A percentile compares a stretch with the other conserved stretches of the same genome.
Conservation (phyloP, 1,140 invertebrate genomes). For the Mamestra configurata region DNA sequence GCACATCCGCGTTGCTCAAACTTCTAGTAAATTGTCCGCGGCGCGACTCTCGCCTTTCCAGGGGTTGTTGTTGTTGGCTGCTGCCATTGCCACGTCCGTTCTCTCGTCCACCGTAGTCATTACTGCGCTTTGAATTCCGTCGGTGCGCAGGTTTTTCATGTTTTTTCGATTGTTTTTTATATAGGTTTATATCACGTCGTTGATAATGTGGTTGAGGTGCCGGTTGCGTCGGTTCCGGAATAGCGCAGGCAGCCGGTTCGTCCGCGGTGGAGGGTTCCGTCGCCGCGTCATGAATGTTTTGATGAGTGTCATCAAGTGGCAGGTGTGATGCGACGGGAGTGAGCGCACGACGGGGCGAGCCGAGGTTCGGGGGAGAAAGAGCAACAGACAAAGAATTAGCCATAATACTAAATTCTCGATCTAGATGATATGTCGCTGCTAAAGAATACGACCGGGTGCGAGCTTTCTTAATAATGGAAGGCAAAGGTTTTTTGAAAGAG, state of each 20-base stretch:
- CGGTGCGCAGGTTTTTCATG: conserved; percentile 59
- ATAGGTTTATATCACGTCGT: conserved; percentile 57
- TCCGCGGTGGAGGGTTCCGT: conserved; percentile 43
- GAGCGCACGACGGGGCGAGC: conserved; percentile 79
- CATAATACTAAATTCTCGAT: conserved; percentile 76
- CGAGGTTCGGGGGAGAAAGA: conserved; percentile 82
- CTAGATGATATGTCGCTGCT: conserved; percentile 72
- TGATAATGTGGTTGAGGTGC: conserved; percentile 52
- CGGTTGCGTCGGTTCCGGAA: conserved; percentile 10
- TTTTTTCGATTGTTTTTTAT: conserved; percentile 66
- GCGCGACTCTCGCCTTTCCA: conserved; percentile 86
- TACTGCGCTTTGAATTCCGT: conserved; percentile 76
- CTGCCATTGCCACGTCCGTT: conserved; percentile 78
- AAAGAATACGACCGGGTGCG: conserved; percentile 71
- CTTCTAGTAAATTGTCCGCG: conserved; percentile 93
- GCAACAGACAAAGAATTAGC: conserved; percentile 86
- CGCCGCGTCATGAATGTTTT: conserved; percentile 60
- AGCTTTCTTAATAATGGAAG: conserved; percentile 80
- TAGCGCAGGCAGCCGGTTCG: conserved; percentile 32
- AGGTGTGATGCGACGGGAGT: conserved; percentile 75
- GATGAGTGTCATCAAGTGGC: conserved; percentile 73
- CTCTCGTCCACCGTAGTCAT: conserved; percentile 87
- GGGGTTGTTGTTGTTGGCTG: conserved; percentile 77
- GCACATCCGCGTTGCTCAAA: conserved; percentile 94
- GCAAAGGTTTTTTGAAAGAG: conserved; percentile 69